phyloP scores from a whole-genome alignment of 2,113 vertebrate species.

The Zosterops lateralis region DNA sequence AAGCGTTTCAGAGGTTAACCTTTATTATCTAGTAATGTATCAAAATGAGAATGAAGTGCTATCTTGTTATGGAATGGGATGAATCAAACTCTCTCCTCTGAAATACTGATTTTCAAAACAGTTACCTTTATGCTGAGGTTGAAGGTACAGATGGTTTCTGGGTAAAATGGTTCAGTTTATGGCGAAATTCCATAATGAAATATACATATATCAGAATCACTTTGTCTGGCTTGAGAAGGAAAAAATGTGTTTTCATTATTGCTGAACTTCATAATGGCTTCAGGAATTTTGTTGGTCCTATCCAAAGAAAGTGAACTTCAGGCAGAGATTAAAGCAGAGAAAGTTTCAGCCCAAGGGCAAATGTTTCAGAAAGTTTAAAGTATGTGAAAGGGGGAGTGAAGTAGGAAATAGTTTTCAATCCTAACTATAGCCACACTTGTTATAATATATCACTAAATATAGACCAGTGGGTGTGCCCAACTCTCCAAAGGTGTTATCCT shows the following conservation, averaged over 20 bases:
- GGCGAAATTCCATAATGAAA: background rate
- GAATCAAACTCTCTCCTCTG: constrained; percentile 21
- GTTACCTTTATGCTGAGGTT: background rate
- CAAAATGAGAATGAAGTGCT: background rate
- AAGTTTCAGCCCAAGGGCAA: constrained; percentile 63
- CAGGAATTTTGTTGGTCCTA: constrained; percentile 42
- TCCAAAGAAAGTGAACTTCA: constrained; percentile 45
- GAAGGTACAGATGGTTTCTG: background rate
- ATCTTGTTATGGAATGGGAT: constrained; percentile 26
- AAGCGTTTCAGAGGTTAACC: background rate
- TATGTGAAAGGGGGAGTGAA: constrained; percentile 33
- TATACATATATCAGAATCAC: constrained; percentile 16
- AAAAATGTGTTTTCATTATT: constrained; percentile 44
- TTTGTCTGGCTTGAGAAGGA: background rate
- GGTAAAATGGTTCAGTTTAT: constrained; percentile 1
- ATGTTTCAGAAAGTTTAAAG: constrained; percentile 53
- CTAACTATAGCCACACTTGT: constrained; percentile 30
- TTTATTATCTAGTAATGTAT: constrained; percentile 15
- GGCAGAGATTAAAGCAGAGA: constrained; percentile 61
- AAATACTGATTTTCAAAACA: constrained; percentile 7
- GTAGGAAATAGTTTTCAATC: constrained; percentile 56
- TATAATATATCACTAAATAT: constrained; percentile 53
- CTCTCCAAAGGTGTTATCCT: constrained; percentile 11
- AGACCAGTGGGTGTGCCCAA: background rate
- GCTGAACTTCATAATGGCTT: constrained; percentile 50